phyloP scores from a whole-genome alignment of 2,113 vertebrate genomes.

The Coryphaenoides rupestris region DNA sequence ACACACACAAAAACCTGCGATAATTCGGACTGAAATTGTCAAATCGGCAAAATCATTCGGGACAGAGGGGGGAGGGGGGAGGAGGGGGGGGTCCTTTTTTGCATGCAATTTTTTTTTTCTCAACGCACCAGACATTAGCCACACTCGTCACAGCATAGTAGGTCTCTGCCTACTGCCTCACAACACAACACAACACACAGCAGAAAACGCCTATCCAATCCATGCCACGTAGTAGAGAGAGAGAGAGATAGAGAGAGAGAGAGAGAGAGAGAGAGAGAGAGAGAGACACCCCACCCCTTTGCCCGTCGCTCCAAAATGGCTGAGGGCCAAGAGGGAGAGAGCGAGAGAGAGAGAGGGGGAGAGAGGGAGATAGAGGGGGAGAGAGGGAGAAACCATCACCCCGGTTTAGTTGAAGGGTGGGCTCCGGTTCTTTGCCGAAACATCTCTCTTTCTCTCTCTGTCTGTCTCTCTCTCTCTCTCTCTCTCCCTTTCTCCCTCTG shows the following conservation, averaged over 20 bases:
- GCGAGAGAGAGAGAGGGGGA: conserved; percentile 9
- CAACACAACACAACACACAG: conserved; percentile 51
- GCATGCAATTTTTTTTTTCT: conserved; percentile 50
- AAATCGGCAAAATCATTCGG: too few relatives aligned
- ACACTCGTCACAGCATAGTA: conserved; percentile 46
- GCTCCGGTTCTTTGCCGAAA: too few relatives aligned
- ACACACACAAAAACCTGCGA: conserved; percentile 48
- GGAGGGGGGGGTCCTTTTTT: conserved; percentile 41
- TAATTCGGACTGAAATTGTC: too few relatives aligned
- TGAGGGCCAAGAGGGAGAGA: conserved; percentile 64
- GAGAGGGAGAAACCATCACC: conserved; percentile 35
- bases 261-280: conserved; percentile 61
- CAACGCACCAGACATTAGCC: conserved; percentile 59
- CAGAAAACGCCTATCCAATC: conserved; percentile 65
- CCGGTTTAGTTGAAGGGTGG: conserved; percentile 43
- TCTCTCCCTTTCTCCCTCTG: background rate
- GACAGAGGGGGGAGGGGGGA: conserved; percentile 54
- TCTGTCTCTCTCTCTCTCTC: background rate
- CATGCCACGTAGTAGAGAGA: conserved; percentile 73
- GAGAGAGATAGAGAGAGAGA: conserved; percentile 64
- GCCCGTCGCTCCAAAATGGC: conserved; percentile 74
- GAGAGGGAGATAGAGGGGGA: too few relatives aligned
- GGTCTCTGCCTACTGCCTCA: conserved; percentile 49
- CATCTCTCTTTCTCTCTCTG: conserved; percentile 22
- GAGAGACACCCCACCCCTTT: conserved; percentile 30